Evolutionary conservation across 2,888 invertebrate genomes (phyloP).

Genomic region (Tinea trinotella): DNA sequence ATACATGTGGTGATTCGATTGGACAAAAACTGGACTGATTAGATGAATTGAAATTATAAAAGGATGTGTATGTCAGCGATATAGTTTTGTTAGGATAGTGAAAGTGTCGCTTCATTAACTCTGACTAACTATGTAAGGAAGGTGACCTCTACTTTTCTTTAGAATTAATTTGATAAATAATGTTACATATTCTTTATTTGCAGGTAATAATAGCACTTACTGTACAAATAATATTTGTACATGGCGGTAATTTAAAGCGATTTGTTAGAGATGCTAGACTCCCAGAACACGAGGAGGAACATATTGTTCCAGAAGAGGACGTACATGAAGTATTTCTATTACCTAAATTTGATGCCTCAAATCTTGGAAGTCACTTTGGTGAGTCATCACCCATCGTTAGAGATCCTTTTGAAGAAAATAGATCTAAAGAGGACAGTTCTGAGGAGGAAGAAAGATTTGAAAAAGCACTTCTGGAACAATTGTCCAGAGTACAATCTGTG

Average conservation of each 20-base stretch:
- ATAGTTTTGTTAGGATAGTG: too few species aligned
- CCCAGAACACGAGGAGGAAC: not conserved
- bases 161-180: too few species aligned
- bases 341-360: not conserved
- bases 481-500: not conserved
- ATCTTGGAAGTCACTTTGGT: not conserved
- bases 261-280: not conserved
- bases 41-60: too few species aligned
- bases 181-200: not conserved
- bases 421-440: not conserved
- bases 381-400: not conserved
- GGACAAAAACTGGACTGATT: too few species aligned
- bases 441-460: conserved; percentile 3
- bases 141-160: too few species aligned
- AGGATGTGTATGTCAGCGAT: too few species aligned
- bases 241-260: not conserved
- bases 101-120: too few species aligned
- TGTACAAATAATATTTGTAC: not conserved
- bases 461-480: conserved; percentile 3
- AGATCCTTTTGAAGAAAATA: not conserved
- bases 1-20: too few species aligned
- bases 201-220: not conserved
- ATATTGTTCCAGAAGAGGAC: not conserved
- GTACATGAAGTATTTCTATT: not conserved
- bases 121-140: not conserved